phyloP scores from a whole-genome alignment of 2,888 invertebrate genomes.

The Epinotia bilunana region DNA sequence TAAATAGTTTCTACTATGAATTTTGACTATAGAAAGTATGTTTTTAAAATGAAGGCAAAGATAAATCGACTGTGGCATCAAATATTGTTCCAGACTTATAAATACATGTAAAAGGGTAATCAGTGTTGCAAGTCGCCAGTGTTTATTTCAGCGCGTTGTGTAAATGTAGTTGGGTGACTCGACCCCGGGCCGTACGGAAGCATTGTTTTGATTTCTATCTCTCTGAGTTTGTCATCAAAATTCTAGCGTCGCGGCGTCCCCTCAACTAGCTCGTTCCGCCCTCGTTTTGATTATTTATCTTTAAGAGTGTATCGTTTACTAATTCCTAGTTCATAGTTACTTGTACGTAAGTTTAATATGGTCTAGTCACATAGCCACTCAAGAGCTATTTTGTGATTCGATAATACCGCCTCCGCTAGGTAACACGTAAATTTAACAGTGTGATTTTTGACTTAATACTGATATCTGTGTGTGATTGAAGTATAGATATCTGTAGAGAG shows the following conservation, averaged over 20 bases:
- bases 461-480: neutral
- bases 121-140: neutral
- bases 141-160: neutral
- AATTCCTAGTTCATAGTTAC: slow-evolving; percentile 24
- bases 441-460: neutral
- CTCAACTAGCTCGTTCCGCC: slow-evolving; percentile 49
- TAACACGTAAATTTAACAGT: slow-evolving; percentile 39
- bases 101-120: neutral
- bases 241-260: slow-evolving; percentile 55
- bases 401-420: slow-evolving; percentile 45
- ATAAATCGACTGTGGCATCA: neutral
- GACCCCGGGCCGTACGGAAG: slow-evolving; percentile 16
- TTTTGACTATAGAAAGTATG: too few relatives aligned
- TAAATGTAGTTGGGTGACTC: neutral
- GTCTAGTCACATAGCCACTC: slow-evolving; percentile 47
- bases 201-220: slow-evolving; percentile 43
- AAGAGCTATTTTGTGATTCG: slow-evolving; percentile 46
- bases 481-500: neutral
- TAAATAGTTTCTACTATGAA: too few relatives aligned
- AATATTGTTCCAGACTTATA: neutral
- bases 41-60: too few relatives aligned
- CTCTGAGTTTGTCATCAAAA: slow-evolving; percentile 51
- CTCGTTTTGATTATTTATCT: slow-evolving; percentile 58
- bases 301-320: slow-evolving; percentile 51
- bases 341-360: slow-evolving; percentile 24